Conservation (phyloP, 2,113 vertebrate species). For the Micronycteris hirsuta region DNA sequence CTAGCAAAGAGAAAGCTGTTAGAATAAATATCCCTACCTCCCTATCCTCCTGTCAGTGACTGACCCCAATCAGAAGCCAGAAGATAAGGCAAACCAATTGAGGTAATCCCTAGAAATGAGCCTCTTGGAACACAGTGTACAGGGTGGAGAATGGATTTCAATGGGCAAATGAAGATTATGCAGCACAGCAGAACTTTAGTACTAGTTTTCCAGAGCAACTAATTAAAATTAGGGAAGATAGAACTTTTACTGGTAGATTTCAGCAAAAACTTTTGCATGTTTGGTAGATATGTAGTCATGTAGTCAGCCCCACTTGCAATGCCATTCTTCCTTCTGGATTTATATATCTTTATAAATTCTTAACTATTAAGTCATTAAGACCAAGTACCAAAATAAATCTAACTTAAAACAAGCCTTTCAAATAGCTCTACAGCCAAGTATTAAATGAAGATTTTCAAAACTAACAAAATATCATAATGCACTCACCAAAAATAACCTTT, state of each 20-base stretch:
- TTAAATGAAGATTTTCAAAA: conserved; percentile 16
- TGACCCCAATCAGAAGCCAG: conserved; percentile 28
- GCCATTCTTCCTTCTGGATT: not conserved
- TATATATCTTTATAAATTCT: not conserved
- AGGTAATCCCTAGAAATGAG: conserved; percentile 3
- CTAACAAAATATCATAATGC: not conserved
- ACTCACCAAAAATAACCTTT: not conserved
- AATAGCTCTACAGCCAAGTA: not conserved
- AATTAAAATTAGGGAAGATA: not conserved
- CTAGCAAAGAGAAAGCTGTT: not conserved
- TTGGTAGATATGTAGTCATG: not conserved
- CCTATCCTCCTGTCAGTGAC: not conserved
- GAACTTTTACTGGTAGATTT: not conserved
- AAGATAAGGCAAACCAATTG: not conserved
- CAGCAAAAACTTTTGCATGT: conserved; percentile 1
- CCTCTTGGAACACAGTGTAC: not conserved
- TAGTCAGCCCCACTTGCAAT: not conserved
- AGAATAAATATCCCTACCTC: not conserved
- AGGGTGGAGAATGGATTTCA: not conserved
- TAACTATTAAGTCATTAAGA: not conserved
- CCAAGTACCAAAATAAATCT: conserved; percentile 8
- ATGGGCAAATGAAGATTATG: not conserved
- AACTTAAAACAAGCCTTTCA: conserved; percentile 21
- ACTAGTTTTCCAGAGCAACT: not conserved
- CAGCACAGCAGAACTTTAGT: not conserved